A percentile compares a stretch with the other conserved stretches of the same genome.
These are phyloP conservation scores for Rhaphigaster nebulosa DNA, from an alignment of 2,888 invertebrate genomes.

Conservation along the genomic window DNA sequence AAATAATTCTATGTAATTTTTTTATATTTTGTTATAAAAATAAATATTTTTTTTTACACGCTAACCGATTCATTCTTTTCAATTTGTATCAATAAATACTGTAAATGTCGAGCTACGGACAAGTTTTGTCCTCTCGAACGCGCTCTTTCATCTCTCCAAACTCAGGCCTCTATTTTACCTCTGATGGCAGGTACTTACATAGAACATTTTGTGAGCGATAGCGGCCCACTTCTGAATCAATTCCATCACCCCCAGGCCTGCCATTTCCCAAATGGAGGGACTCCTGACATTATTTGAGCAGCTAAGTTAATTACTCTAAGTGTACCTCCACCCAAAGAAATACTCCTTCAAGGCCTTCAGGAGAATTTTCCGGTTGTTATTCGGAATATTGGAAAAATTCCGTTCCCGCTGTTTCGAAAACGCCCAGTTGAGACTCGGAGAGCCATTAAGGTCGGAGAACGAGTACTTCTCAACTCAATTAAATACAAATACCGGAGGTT, in stretches of 20 bases:
- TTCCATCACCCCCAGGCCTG: constrained; percentile 14
- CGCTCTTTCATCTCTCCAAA: neutral
- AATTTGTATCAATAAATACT: no score
- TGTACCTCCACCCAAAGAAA: neutral
- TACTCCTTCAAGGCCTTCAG: neutral
- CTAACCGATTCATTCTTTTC: no score
- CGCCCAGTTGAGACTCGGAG: neutral
- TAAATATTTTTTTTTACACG: no score
- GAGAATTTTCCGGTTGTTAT: neutral
- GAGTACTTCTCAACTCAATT: constrained; percentile 33
- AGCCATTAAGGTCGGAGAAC: neutral
- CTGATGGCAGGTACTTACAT: no score
- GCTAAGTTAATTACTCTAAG: constrained; percentile 30
- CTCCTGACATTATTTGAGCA: neutral
- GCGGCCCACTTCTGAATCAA: constrained; percentile 4
- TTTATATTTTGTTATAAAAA: no score
- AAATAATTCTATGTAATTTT: no score
- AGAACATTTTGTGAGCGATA: neutral
- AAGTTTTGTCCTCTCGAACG: neutral
- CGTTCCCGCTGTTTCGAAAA: neutral
- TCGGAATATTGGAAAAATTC: constrained; percentile 20
- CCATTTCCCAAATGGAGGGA: neutral
- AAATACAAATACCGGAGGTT: constrained; percentile 30
- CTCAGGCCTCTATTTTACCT: neutral
- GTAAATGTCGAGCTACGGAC: neutral